phyloP scores from a whole-genome alignment of 2,888 invertebrate genomes.

The Lamellibrachia columna region DNA sequence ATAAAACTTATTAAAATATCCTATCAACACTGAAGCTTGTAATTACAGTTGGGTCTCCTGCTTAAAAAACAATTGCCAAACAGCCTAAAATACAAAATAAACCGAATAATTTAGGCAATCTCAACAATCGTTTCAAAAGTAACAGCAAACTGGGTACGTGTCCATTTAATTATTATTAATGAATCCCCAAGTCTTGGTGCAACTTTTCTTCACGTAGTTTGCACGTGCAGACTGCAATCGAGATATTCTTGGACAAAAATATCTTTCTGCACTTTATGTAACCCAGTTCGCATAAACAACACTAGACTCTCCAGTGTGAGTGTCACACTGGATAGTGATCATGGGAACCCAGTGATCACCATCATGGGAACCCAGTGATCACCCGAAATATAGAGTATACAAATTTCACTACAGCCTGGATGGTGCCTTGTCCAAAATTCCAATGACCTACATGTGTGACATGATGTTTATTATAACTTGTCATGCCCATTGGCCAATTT shows the following conservation, averaged over 20 bases:
- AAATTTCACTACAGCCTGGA: neutral
- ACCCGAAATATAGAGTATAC: neutral
- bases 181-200: neutral
- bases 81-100: neutral
- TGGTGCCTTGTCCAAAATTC: neutral
- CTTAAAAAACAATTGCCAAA: neutral
- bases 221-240: neutral
- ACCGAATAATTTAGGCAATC: neutral
- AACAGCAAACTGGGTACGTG: neutral
- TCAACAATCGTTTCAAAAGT: neutral
- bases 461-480: neutral
- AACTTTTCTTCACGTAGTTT: neutral
- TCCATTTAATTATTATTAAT: neutral
- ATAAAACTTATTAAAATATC: neutral
- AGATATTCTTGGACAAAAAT: neutral
- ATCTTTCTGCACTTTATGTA: neutral
- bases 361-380: no score
- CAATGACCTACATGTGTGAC: neutral
- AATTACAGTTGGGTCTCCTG: neutral
- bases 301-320: neutral
- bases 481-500: constrained; percentile 12
- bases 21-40: neutral
- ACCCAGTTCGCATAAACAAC: neutral
- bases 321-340: neutral
- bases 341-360: neutral